Conservation (phyloP, 2,888 invertebrate species). For the Anorthoa munda region DNA sequence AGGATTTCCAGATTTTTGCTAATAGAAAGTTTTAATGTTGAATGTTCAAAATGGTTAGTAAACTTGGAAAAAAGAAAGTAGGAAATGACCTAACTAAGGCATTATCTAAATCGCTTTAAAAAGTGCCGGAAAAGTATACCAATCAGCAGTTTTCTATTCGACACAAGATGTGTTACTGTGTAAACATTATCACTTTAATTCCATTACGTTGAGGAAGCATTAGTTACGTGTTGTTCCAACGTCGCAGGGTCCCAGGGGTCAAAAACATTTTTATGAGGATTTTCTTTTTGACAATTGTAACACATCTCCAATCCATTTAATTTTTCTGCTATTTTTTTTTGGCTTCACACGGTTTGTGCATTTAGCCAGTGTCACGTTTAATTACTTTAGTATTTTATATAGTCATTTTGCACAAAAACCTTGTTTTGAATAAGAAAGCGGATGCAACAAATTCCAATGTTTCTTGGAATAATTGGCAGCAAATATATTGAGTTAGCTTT, state of each 20-base stretch:
- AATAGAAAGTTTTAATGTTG: not conserved
- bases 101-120: conserved; percentile 12
- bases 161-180: not conserved
- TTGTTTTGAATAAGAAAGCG: no score
- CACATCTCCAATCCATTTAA: no score
- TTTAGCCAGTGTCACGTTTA: no score
- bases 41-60: not conserved
- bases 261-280: not conserved
- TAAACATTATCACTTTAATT: not conserved
- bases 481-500: no score
- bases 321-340: no score
- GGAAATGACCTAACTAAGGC: not conserved
- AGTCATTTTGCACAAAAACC: no score
- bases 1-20: not conserved
- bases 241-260: not conserved
- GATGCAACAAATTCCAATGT: no score
- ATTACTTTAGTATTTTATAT: no score
- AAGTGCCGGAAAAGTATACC: not conserved
- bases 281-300: no score
- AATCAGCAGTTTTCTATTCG: not conserved
- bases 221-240: not conserved
- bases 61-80: conserved; percentile 9
- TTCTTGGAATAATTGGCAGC: no score
- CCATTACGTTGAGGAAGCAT: not conserved
- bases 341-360: no score